Evolutionary conservation across 2,797 vertebrate genomes (phyloP).

Genomic region (Babyrousa celebensis): DNA sequence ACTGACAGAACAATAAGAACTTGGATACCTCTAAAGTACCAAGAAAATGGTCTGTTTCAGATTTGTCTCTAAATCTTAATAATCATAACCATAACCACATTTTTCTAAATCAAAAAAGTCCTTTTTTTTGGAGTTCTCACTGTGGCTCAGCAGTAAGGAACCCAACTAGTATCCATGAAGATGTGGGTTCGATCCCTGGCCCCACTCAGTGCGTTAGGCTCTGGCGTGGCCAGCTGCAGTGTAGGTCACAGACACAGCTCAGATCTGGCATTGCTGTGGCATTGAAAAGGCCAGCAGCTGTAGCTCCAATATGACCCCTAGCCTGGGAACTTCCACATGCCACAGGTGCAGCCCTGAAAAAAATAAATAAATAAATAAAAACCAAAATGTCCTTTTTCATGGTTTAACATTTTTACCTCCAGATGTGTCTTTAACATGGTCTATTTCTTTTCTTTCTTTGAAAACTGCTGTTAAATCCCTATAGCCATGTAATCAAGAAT

Average conservation of each 20-base stretch:
- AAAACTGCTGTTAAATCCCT: slow-evolving; percentile 40
- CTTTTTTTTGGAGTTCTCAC: not conserved
- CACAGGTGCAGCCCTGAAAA: too few species aligned
- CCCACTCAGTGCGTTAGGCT: too few species aligned
- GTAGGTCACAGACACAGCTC: too few species aligned
- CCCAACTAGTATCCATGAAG: too few species aligned
- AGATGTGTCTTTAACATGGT: slow-evolving; percentile 25
- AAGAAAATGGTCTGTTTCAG: slow-evolving; percentile 57
- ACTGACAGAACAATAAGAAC: not conserved
- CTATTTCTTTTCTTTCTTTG: slow-evolving; percentile 17
- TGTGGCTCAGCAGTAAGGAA: too few species aligned
- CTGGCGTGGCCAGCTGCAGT: too few species aligned
- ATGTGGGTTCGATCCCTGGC: too few species aligned
- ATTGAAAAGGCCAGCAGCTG: too few species aligned
- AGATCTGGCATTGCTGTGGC: too few species aligned
- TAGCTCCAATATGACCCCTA: too few species aligned
- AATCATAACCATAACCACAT: not conserved
- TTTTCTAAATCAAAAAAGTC: slow-evolving; percentile 25
- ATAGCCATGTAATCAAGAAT: not conserved
- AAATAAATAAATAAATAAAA: too few species aligned
- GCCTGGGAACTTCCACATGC: too few species aligned
- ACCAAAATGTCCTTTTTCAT: not conserved
- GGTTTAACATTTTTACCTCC: slow-evolving; percentile 22
- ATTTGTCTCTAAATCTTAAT: not conserved
- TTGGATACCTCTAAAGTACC: not conserved